Base-by-base conservation (phyloP, 2,888 invertebrate genomes). In the Limnephilus lunatus region DNA sequence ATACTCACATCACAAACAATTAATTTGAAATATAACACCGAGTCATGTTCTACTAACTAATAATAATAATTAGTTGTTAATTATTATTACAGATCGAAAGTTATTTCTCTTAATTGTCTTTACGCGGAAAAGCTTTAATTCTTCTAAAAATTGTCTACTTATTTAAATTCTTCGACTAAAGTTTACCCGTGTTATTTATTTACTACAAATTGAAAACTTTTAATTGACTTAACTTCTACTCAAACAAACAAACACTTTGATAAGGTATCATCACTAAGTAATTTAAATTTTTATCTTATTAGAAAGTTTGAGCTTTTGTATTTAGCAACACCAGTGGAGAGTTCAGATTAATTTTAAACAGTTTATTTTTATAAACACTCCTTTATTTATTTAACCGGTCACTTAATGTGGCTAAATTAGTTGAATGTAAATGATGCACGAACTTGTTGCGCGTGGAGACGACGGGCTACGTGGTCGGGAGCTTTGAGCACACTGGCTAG, bases 401-500 rank as follows among this genome's bases (percentile, higher is more conserved):
- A n/a, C 25, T 25, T 68, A 2, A n/a, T 68, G 68, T 68, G 68
- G 25, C 68, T 68, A 68, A 68, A 68, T 68, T 68, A 82, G 19
- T 32, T 30, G 30, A 82, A 31, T 82, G 30, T 82, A 82, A 82
- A 82, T 82, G 12, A 31, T 15, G 32, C 82, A 12, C 25, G 19
- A 89, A 35, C 81, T 80, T 35, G 80, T 89, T 88, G 80, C 88
- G 68, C 83, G 11, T 48, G 85, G 25, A 35, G 81, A 30, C 92
- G 90, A 31, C 87, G 35, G 4, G 19, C 31, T 68, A 2, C 68
- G 68, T n/a, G 25, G n/a, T 68, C 25, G 68, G 68, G 48, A 86
- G 92, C 88, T 87, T 53, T 15, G 31, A 90, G 87, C 90, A 88
- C 90, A 92, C 92, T 92, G 90, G 82, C 87, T 92, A 90, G 68